Conservation (phyloP, 2,797 vertebrate genomes). For the Eospalax fontanierii region DNA sequence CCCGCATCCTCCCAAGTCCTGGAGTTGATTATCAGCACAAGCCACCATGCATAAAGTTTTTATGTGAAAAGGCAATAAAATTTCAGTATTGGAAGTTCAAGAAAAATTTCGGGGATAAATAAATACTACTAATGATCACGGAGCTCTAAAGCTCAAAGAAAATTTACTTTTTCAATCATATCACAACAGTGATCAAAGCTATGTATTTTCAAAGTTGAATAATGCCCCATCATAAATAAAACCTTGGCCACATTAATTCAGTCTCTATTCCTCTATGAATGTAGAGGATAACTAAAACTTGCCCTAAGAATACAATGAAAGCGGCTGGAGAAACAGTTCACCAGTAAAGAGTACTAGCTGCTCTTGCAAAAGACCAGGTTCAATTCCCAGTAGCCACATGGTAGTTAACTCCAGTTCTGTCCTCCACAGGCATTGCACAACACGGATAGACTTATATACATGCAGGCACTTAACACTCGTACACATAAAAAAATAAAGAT, state of each 20-base stretch:
- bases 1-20: background rate
- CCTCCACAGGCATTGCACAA: no score
- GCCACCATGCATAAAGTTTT: background rate
- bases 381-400: background rate
- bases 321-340: background rate
- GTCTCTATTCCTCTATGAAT: conserved; percentile 31
- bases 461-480: no score
- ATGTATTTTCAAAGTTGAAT: background rate
- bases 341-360: no score
- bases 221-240: conserved; percentile 24
- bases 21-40: background rate
- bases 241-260: background rate
- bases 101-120: conserved; percentile 41
- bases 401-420: no score
- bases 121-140: background rate
- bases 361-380: background rate
- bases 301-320: background rate
- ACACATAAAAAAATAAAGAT: no score
- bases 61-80: conserved; percentile 15
- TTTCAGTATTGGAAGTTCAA: conserved; percentile 37
- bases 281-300: conserved; percentile 29
- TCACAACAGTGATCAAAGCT: conserved; percentile 1
- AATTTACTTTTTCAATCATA: conserved; percentile 70
- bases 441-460: no score
- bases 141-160: conserved; percentile 3